Base-by-base conservation (phyloP, 2,113 vertebrate genomes). In the Solenodon paradoxus region DNA sequence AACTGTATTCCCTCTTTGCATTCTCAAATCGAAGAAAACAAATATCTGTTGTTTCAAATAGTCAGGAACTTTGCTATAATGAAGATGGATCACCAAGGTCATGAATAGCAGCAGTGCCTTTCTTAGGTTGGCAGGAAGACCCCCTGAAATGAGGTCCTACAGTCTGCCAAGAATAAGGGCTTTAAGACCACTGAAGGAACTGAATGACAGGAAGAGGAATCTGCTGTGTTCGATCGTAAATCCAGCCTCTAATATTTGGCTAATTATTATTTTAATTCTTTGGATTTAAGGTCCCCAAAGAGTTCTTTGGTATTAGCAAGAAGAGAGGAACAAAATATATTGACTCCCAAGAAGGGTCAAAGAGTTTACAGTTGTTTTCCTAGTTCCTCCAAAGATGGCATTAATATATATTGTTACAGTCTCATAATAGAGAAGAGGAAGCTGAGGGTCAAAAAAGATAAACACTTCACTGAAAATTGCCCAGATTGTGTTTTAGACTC, bases 11-110 rank as follows among this genome's bases (percentile, higher is more conserved):
- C 35, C 69, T 89, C 68, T 95, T 69, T 86, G 19, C 57, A 51
- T 81, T 74, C 40, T 82, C 35, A 57, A 30, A 88, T 28, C 26
- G 95, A 92, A 88, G 59, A 51, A 95, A 90, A 86, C 40, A 89
- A 78, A 81, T 47, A 75, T 35, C 59, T 81, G 40, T 16, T 96
- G 20, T 57, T 83, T 96, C 53, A 74, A 78, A 85, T 38, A 84
- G 68, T 68, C 81, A 77, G 53, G 72, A 45, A 63, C 55, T 86
- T 90, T 59, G 32, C 59, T 57, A 38, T 64, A 90, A 96, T 59
- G 78, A 66, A 20, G 30, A 81, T 3, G n/a, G 57, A 57, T 85
- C 53, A 75, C 66, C 68, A 75, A 74, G 88, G 69, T 93, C 63
- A 91, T 2, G 81, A 63, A 77, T 6, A 88, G 45, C 47, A 79